Evolutionary conservation across 2,797 vertebrate genomes (phyloP).

Genomic region (Huso huso): DNA sequence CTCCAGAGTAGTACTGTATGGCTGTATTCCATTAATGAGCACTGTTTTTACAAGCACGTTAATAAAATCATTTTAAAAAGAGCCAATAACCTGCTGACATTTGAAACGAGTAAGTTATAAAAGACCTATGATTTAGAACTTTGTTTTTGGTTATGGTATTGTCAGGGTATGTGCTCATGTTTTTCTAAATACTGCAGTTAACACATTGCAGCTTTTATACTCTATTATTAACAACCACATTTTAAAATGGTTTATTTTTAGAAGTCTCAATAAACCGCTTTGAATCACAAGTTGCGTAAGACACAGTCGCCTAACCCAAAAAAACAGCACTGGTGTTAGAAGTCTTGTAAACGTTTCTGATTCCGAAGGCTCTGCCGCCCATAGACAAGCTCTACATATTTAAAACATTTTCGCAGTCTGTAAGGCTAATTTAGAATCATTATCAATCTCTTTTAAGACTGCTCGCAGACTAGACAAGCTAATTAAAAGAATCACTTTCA

Average conservation of each 20-base stretch:
- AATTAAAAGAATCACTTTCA: slow-evolving; percentile 13
- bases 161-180: slow-evolving; percentile 51
- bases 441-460: slow-evolving; percentile 6
- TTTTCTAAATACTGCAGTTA: slow-evolving; percentile 60
- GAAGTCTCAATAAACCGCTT: slow-evolving; percentile 49
- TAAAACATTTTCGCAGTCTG: slow-evolving; percentile 18
- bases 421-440: slow-evolving; percentile 9
- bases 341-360: slow-evolving; percentile 31
- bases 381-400: slow-evolving; percentile 24
- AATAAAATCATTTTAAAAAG: too few species aligned
- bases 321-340: slow-evolving; percentile 28
- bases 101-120: too few species aligned
- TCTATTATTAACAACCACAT: slow-evolving; percentile 67
- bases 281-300: slow-evolving; percentile 32
- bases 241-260: slow-evolving; percentile 58
- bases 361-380: slow-evolving; percentile 16
- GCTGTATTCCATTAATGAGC: too few species aligned
- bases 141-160: slow-evolving; percentile 37
- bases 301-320: slow-evolving; percentile 24
- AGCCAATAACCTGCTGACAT: too few species aligned
- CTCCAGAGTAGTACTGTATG: too few species aligned
- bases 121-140: too few species aligned
- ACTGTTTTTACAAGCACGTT: too few species aligned
- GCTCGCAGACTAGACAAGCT: slow-evolving; percentile 12
- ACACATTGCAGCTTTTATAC: slow-evolving; percentile 61